Evolutionary conservation across 2,888 invertebrate genomes (phyloP).

Genomic region (Thumatha senex): DNA sequence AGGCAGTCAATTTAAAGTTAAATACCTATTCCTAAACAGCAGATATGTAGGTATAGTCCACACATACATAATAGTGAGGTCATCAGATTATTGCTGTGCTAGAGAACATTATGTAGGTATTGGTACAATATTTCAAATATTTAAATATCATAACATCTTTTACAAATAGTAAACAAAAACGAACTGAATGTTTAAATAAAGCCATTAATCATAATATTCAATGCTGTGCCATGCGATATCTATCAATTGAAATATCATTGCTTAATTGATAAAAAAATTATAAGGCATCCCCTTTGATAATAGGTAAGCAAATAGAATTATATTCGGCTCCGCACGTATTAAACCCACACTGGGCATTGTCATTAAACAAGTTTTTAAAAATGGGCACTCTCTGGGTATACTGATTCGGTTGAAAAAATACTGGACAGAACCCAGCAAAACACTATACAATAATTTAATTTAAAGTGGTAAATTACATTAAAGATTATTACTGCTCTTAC

Average conservation of each 20-base stretch:
- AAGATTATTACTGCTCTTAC: too few relatives aligned
- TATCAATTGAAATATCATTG: constrained; percentile 3
- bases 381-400: too few relatives aligned
- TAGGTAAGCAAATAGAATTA: not conserved
- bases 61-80: too few relatives aligned
- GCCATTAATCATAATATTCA: not conserved
- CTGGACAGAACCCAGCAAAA: too few relatives aligned
- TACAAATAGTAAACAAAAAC: not conserved
- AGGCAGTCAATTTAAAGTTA: too few relatives aligned
- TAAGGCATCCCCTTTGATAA: not conserved
- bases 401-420: too few relatives aligned
- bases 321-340: not conserved
- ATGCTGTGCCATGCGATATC: not conserved
- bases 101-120: not conserved
- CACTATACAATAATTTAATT: too few relatives aligned
- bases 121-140: not conserved
- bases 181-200: not conserved
- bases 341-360: not conserved
- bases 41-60: too few relatives aligned
- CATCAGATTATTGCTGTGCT: not conserved
- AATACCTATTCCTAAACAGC: too few relatives aligned
- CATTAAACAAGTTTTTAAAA: not conserved
- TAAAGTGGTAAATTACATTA: too few relatives aligned
- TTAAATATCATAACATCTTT: not conserved
- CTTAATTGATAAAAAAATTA: not conserved